Base-by-base conservation (phyloP, 2,797 vertebrate species). In the Discoglossus pictus region DNA sequence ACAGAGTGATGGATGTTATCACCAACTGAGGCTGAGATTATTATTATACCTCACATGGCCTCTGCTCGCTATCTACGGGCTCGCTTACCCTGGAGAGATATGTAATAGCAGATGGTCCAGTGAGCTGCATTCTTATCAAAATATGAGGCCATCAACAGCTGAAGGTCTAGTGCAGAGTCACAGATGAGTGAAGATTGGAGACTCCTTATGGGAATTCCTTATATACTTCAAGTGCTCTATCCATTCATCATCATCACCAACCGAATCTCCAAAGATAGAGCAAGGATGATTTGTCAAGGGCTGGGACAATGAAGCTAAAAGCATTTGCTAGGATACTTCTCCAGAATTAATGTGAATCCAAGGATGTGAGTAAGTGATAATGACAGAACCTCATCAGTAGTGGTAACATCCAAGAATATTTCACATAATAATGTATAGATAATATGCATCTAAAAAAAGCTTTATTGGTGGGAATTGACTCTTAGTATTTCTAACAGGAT, bases 1-100 rank as follows among this genome's bases (percentile, higher is more conserved):
- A 65, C 40, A 65, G 43, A n/a, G 24, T 67, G 64, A 67, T 48
- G 43, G 54, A 67, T 67, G 35, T 27, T 67, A 59, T 67, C 54
- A 67, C 25, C 44, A 46, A 47, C 34, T 48, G 53, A 50, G 35
- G 43, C 53, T 50, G 40, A 58, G 44, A 67, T 42, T 31, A 65
- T 65, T 44, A 46, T 44, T 65, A 23, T 40, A 42, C 31, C 31
- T 38, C 5, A 20, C 43, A 59, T 53, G 38, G 13, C 17, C 7
- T 48, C 56, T 53, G 40, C 23, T n/a, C 25, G 48, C 25, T 40
- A 61, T 61, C 11, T 34, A 18, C 20, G 7, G 47, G 46, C 15
- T 35, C 36, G 8, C 38, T 52, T 18, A 23, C 56, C 48, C 39
- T 59, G 34, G 12, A 42, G 46, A 31, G 17, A 40, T 50, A 58